Evolutionary conservation across 2,888 invertebrate genomes (phyloP), one percentile per base, ranked within the genome.

Genomic region (Allophyes oxyacanthae): DNA sequence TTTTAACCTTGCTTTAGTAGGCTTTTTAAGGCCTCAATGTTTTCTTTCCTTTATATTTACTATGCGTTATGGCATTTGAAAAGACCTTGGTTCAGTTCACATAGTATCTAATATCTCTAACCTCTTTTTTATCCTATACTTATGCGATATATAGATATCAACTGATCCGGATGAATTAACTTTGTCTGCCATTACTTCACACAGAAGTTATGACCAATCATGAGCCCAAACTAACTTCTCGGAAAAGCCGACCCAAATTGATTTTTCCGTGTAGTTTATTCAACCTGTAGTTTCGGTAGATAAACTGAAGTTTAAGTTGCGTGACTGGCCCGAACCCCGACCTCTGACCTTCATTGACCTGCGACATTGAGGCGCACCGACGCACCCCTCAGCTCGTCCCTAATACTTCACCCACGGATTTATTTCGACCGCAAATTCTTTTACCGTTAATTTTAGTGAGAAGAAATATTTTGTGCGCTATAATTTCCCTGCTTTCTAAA

Each of bases 321-420:
- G 88, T 90, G 89, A 82, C 86, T 81, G 75, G 62, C 73, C 79
- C 70, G 72, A 80, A 83, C 80, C 77, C 72, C 70, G 65, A 76
- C 80, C 78, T 71, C 51, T 77, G 79, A 84, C 88, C 85, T 86
- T 85, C 81, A 79, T 75, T 84, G 85, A 87, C 87, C 88, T 86
- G 67, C 71, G 85, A 81, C 86, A 81, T 82, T 81, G 79, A 80
- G 78, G 79, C 80, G 71, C 82, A 74, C 78, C 82, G 78, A 79
- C 80, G 72, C 82, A 74, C 78, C 82, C 83, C 77, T 72, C 75
- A 63, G 66, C 76, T 77, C 42, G 70, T 74, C 64, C 71, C 70
- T 57, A 75, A 77, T 78, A 81, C 72, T 79, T 78, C 72, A 76
- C 76, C 75, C 65, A 66, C 59, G 68, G 79, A 76, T 81, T 85